These are phyloP conservation scores for Megalops atlanticus DNA, from an alignment of 2,113 vertebrate genomes.

Conservation along the genomic window DNA sequence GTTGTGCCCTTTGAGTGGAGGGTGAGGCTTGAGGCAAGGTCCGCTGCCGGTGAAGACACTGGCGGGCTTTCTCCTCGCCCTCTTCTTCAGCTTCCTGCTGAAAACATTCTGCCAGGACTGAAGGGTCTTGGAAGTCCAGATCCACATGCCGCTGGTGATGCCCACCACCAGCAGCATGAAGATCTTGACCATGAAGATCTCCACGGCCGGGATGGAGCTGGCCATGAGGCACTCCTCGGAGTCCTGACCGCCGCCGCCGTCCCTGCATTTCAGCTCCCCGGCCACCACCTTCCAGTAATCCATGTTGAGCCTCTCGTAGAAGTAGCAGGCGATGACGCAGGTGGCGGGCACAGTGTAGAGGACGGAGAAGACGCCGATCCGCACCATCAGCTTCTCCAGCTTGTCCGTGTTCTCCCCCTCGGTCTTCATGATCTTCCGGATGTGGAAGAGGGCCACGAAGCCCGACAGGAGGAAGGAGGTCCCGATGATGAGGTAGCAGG, in stretches of 20 bases:
- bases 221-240: conserved; percentile 87
- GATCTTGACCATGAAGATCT: conserved; percentile 96
- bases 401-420: conserved; percentile 97
- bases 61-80: conserved; percentile 83
- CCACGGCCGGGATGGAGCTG: conserved; percentile 87
- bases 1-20: conserved; percentile 79
- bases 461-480: conserved; percentile 94
- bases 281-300: conserved; percentile 87
- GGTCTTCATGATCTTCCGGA: conserved; percentile 93
- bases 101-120: conserved; percentile 96
- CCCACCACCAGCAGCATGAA: conserved; percentile 96
- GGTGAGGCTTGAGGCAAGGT: conserved; percentile 89
- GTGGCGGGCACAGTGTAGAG: conserved; percentile 95
- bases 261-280: conserved; percentile 74
- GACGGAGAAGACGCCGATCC: conserved; percentile 93
- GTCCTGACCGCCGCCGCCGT: conserved; percentile 57
- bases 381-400: conserved; percentile 93
- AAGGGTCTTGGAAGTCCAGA: conserved; percentile 97
- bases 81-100: conserved; percentile 83
- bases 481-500: conserved; percentile 90
- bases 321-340: conserved; percentile 95
- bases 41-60: conserved; percentile 81
- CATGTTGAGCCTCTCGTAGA: conserved; percentile 94
- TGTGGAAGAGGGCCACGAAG: conserved; percentile 96
- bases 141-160: conserved; percentile 97